Percentiles rank a stretch among this genome's conserved stretches.
phyloP scores from a whole-genome alignment of 2,113 vertebrate species.

The Campylorhamphus procurvoides region DNA sequence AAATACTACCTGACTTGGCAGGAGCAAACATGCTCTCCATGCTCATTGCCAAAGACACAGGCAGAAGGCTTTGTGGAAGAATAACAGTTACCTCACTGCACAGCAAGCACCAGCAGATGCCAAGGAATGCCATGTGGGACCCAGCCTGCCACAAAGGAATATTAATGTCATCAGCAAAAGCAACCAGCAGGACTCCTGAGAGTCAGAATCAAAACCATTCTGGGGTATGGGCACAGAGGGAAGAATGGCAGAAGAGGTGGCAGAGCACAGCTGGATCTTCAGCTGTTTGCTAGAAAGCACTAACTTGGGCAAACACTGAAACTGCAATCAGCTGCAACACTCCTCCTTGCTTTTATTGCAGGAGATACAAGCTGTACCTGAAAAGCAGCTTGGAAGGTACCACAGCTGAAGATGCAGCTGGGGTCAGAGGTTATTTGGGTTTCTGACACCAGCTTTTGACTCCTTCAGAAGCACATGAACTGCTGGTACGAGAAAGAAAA shows the following conservation, averaged over 20 bases:
- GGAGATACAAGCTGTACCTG: neutral
- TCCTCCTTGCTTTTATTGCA: neutral
- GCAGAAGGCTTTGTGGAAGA: neutral
- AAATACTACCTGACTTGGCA: neutral
- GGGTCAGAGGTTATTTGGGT: neutral
- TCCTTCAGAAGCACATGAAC: neutral
- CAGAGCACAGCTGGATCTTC: neutral
- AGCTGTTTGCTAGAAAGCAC: neutral
- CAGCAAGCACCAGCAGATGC: neutral
- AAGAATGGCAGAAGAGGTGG: neutral
- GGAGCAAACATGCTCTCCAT: neutral
- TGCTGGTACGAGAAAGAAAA: neutral
- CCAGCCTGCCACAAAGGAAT: neutral
- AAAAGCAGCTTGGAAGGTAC: neutral
- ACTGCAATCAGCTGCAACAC: neutral
- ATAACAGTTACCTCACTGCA: neutral
- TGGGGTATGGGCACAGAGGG: neutral
- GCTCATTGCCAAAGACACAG: neutral
- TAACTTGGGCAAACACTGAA: neutral
- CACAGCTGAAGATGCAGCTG: neutral
- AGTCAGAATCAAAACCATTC: neutral
- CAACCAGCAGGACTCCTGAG: neutral
- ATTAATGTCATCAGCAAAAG: neutral
- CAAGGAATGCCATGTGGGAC: neutral
- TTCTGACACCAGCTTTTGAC: neutral